A percentile compares a stretch with the other conserved stretches of the same genome.
Conservation (phyloP, 2,888 invertebrate genomes). For the Hydroisotoma schaefferi region DNA sequence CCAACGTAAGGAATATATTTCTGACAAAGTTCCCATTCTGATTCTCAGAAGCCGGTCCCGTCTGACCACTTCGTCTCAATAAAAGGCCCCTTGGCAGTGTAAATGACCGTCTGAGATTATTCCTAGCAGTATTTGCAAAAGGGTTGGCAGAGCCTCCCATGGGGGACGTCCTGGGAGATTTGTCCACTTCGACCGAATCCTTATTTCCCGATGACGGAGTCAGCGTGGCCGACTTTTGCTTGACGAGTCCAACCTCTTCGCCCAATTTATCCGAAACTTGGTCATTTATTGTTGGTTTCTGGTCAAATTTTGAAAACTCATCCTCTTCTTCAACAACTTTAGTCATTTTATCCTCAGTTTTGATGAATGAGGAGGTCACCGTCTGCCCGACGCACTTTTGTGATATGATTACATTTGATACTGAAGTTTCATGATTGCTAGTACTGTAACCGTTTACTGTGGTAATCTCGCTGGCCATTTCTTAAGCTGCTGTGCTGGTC, state of each 20-base stretch:
- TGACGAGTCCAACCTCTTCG: conserved; percentile 1
- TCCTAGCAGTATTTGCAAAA: conserved; percentile 38
- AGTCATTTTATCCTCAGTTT: neutral
- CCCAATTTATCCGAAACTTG: no score
- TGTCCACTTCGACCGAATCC: conserved; percentile 5
- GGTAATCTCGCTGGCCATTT: conserved; percentile 2
- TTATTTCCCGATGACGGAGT: conserved; percentile 23
- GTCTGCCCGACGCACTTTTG: no score
- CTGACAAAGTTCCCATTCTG: conserved; percentile 45
- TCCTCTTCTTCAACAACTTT: conserved; percentile 1
- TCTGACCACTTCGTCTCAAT: conserved; percentile 43
- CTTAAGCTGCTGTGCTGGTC: no score
- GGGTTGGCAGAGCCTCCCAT: conserved; percentile 13
- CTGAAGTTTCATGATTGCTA: no score
- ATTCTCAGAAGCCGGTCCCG: conserved; percentile 44
- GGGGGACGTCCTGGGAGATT: conserved; percentile 8
- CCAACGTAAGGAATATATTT: conserved; percentile 47
- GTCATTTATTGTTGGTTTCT: neutral
- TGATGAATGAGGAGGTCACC: no score
- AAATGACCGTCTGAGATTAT: conserved; percentile 47
- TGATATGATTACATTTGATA: neutral
- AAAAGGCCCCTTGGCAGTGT: conserved; percentile 47
- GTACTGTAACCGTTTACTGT: neutral
- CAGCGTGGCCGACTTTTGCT: conserved; percentile 38
- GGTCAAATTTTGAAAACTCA: conserved; percentile 6